Base-by-base conservation (phyloP, 2,888 invertebrate genomes). In the Cataglyphis livida region DNA sequence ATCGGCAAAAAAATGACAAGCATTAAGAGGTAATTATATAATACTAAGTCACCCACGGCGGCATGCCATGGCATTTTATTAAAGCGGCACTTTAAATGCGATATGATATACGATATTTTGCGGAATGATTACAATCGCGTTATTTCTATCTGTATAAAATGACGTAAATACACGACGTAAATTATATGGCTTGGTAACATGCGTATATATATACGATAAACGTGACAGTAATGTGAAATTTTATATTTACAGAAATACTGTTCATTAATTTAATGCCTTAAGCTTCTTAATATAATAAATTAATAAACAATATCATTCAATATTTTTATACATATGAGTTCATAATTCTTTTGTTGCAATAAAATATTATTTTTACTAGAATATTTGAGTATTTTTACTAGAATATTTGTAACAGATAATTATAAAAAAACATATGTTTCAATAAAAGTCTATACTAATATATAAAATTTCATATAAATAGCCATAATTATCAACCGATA, bases 1-100 rank as follows among this genome's bases (percentile, higher is more conserved):
- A 59, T 18, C 25, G 59, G 32, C 25, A 76, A 57, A 81, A 86
- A 82, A 84, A 73, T 44, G 15, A 68, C 65, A 28, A n/a, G 61
- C 76, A 84, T 78, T 89, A 87, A 83, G 59, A 66, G 73, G 83
- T 82, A 87, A 89, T 89, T 88, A 89, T 87, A 90, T 88, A 88
- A 90, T 82, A 84, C 81, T 70, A 54, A 81, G 70, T 85, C 84
- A 87, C 84, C 85, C 87, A 76, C 59, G 78, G 87, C 76, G 79
- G 18, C 66, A 61, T 25, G 64, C 66, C 18, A n/a, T 48, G 57
- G 65, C 71, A 81, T 84, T 90, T 88, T 85, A 88, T 90, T 89
- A 89, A 85, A 85, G 71, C 83, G 81, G 68, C 87, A 84, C 89
- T 90, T 87, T 82, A 79, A 68, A 83, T 48, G 68, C 82, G 75